These are phyloP conservation scores for Tetragonula clypearis DNA, from an alignment of 1,140 invertebrate species.

Conservation along the genomic window DNA sequence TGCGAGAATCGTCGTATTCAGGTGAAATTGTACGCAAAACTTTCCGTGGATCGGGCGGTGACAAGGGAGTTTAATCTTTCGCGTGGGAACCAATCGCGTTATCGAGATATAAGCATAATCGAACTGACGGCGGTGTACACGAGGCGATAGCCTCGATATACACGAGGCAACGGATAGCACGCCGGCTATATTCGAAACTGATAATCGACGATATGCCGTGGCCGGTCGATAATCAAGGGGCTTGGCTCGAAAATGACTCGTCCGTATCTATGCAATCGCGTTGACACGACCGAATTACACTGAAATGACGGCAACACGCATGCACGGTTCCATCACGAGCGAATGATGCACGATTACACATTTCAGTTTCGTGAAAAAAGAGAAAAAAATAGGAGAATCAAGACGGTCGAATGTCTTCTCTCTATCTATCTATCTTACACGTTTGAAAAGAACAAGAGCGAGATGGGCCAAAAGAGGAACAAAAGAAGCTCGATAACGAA, in stretches of 20 bases:
- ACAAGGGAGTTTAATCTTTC: conserved; percentile 26
- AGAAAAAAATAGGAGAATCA: neutral
- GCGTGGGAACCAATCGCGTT: conserved; percentile 29
- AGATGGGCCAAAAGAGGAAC: neutral
- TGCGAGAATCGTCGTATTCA: neutral
- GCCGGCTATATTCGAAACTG: conserved; percentile 22
- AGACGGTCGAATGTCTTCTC: neutral
- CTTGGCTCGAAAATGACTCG: conserved; percentile 38
- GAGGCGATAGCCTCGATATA: conserved; percentile 4
- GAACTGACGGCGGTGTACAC: conserved; percentile 26
- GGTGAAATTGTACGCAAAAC: conserved; percentile 14
- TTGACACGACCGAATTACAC: conserved; percentile 20
- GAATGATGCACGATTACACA: neutral
- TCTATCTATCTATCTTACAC: neutral
- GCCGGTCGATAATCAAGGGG: conserved; percentile 50
- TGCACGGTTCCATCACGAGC: neutral
- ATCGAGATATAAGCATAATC: conserved; percentile 47
- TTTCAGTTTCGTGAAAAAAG: neutral
- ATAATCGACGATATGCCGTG: conserved; percentile 49
- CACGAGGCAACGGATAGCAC: conserved; percentile 11
- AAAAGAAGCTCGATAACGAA: neutral
- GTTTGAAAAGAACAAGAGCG: neutral
- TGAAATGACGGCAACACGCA: neutral
- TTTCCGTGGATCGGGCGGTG: neutral
- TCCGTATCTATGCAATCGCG: conserved; percentile 24